Conservation (phyloP, 1,140 invertebrate species). For the Zeugodacus cucurbitae region DNA sequence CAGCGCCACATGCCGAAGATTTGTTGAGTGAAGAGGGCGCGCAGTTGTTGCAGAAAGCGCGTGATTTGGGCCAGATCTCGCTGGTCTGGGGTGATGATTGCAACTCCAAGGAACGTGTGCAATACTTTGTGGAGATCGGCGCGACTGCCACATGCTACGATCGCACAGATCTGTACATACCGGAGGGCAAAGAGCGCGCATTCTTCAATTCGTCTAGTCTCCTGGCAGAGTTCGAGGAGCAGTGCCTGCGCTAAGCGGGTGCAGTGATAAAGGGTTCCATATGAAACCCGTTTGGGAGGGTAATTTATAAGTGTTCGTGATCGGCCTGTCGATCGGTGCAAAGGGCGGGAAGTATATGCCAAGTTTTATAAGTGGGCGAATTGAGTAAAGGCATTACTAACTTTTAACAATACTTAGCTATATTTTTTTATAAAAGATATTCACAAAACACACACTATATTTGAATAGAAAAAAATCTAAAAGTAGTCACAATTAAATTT, state of each 20-base stretch:
- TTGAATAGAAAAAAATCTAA: background rate
- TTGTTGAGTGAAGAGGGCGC: constrained; percentile 78
- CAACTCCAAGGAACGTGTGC: constrained; percentile 85
- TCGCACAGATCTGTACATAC: constrained; percentile 75
- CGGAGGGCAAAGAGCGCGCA: constrained; percentile 52
- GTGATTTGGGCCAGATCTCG: constrained; percentile 81
- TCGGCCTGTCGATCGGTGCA: background rate
- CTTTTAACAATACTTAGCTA: background rate
- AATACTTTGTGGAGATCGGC: constrained; percentile 85
- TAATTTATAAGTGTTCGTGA: background rate
- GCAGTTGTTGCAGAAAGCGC: constrained; percentile 78
- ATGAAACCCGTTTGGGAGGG: background rate
- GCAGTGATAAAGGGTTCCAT: background rate
- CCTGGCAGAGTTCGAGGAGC: constrained; percentile 57
- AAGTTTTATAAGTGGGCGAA: background rate
- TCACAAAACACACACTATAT: background rate
- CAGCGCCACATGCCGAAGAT: constrained; percentile 92
- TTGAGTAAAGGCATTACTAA: background rate
- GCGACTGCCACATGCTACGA: constrained; percentile 95
- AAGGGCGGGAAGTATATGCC: background rate
- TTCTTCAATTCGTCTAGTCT: constrained; percentile 59
- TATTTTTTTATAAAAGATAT: constrained; percentile 34
- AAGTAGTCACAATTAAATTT: background rate
- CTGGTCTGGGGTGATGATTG: constrained; percentile 97
- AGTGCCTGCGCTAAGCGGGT: constrained; percentile 48